A percentile compares a stretch with the other conserved stretches of the same genome.
Conservation (phyloP, 2,797 vertebrate species). For the Helicolenus hilgendorfi region DNA sequence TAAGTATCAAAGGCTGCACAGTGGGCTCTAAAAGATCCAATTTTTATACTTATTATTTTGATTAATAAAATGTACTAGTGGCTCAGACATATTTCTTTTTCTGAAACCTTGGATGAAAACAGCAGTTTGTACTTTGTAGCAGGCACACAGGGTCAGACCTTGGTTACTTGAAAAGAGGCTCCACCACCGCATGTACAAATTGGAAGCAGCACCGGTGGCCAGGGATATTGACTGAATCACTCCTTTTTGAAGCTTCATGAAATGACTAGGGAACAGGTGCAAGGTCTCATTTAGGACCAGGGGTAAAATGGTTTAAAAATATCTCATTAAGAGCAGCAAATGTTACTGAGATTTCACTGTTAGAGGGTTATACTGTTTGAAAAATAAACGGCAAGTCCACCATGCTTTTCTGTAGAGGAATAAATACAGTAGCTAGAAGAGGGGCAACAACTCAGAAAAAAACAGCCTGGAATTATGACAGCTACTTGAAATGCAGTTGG, state of each 20-base stretch:
- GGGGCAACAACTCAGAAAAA: not conserved
- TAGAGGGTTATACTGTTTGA: not conserved
- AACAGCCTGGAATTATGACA: constrained; percentile 4
- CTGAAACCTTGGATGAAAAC: constrained; percentile 26
- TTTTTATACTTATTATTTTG: not conserved
- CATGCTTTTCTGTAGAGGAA: not conserved
- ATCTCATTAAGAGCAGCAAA: constrained; percentile 16
- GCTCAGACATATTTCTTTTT: not conserved
- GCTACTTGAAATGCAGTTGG: not conserved
- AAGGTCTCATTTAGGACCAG: constrained; percentile 36
- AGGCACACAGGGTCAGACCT: constrained; percentile 35
- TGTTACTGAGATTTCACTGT: constrained; percentile 6
- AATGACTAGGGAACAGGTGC: constrained; percentile 36
- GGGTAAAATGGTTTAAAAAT: constrained; percentile 34
- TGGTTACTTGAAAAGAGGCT: constrained; percentile 37
- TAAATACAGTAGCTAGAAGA: not conserved
- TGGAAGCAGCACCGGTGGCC: constrained; percentile 22
- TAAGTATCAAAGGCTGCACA: not conserved
- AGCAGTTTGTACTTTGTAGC: not conserved
- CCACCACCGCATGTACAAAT: not conserved
- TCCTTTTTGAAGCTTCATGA: not conserved
- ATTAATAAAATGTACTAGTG: not conserved
- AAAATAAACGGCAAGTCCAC: not conserved
- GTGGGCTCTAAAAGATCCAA: not conserved
- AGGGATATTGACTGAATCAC: constrained; percentile 22